Conservation (phyloP, 1,140 invertebrate species). For the Cydia amplana region DNA sequence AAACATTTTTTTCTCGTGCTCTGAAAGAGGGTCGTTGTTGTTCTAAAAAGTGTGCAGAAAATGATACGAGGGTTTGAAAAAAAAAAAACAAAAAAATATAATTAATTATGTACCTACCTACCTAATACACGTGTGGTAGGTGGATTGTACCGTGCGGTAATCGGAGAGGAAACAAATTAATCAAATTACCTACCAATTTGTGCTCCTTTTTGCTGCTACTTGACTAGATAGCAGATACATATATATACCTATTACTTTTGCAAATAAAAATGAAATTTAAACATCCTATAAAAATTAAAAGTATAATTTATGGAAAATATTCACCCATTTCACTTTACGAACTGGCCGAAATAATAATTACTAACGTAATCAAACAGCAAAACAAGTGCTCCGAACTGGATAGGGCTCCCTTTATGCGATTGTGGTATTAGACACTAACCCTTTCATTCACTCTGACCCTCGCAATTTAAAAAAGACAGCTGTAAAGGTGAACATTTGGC, state of each 20-base stretch:
- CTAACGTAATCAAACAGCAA: constrained; percentile 13
- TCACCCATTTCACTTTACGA: not conserved
- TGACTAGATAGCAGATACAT: no score
- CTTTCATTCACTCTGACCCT: constrained; percentile 13
- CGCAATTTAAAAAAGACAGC: constrained; percentile 1
- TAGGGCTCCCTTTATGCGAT: not conserved
- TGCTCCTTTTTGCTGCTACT: no score
- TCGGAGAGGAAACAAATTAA: not conserved
- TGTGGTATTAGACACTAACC: constrained; percentile 20
- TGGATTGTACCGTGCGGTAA: not conserved
- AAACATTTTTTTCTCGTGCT: no score
- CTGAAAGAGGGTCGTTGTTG: no score
- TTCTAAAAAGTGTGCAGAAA: no score
- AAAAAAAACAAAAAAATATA: no score
- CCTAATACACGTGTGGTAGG: no score
- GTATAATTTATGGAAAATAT: constrained; percentile 2
- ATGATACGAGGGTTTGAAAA: no score
- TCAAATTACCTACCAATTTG: not conserved
- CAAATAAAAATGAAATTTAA: not conserved
- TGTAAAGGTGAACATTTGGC: constrained; percentile 12
- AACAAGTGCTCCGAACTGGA: constrained; percentile 6
- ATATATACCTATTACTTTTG: no score
- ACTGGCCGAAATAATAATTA: not conserved
- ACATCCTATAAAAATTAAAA: no score
- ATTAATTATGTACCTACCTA: no score